Percentiles rank a stretch among this genome's conserved stretches.
phyloP scores from a whole-genome alignment of 2,113 vertebrate species.

The Malurus cyaneus region DNA sequence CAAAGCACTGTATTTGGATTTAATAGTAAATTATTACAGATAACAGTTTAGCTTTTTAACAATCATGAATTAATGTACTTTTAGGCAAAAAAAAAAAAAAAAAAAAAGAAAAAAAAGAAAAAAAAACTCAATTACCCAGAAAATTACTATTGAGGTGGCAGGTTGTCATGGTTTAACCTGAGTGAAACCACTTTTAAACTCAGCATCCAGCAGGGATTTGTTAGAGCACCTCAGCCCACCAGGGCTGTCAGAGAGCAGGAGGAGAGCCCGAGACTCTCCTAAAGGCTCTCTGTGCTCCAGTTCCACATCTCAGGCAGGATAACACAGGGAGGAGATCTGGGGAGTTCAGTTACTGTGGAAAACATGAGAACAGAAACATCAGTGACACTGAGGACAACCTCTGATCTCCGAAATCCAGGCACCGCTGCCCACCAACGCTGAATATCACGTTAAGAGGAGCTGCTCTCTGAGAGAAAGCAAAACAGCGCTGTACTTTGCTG shows the following conservation, averaged over 20 bases:
- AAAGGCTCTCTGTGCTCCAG: neutral
- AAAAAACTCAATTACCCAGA: neutral
- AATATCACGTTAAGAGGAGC: neutral
- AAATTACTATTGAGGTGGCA: neutral
- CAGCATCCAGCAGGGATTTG: neutral
- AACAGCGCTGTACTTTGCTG: neutral
- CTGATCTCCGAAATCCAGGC: slow-evolving; percentile 27
- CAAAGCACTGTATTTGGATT: neutral
- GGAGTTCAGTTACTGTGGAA: neutral
- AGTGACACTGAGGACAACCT: neutral
- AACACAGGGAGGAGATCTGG: neutral
- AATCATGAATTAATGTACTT: neutral
- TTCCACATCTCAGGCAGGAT: neutral
- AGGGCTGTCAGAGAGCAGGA: neutral
- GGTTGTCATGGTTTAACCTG: neutral
- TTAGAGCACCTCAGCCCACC: neutral
- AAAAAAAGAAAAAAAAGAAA: neutral
- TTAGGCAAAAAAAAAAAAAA: neutral
- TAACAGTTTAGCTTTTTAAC: neutral
- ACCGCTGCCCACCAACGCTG: neutral
- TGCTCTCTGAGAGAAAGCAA: neutral
- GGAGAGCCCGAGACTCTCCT: neutral
- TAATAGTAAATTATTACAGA: neutral
- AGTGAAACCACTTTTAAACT: neutral
- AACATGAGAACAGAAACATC: neutral